Evolutionary conservation across 2,888 invertebrate genomes (phyloP).

Genomic region (Dynastes hyllus): DNA sequence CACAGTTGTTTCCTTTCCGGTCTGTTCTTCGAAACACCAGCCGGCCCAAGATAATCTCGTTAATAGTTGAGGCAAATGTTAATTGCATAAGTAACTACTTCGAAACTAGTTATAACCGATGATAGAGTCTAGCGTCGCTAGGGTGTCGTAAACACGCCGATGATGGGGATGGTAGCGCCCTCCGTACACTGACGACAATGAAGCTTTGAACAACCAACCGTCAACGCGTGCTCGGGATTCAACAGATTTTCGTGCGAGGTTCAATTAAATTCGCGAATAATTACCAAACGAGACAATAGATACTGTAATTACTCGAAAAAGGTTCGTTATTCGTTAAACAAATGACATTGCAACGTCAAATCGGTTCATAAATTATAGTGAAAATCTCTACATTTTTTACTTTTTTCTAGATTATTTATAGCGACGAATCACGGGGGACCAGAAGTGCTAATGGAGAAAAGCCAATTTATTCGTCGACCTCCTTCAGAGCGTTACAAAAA

Average conservation of each 20-base stretch:
- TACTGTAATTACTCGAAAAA: conserved; percentile 1
- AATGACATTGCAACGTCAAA: neutral
- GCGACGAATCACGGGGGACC: no score
- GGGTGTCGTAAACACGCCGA: conserved; percentile 14
- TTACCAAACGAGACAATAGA: neutral
- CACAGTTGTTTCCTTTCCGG: neutral
- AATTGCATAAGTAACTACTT: conserved; percentile 31
- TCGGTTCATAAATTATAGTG: no score
- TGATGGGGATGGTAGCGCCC: neutral
- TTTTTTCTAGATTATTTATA: no score
- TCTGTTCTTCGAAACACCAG: neutral
- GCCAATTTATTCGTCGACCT: no score
- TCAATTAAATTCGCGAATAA: conserved; percentile 1
- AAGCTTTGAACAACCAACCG: no score
- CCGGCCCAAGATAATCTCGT: conserved; percentile 11
- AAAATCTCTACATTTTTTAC: no score
- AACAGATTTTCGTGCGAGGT: conserved; percentile 3
- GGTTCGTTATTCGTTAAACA: no score
- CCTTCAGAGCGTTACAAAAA: no score
- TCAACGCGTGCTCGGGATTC: neutral
- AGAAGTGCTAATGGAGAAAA: no score
- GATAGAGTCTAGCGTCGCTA: conserved; percentile 12
- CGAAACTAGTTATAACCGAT: conserved; percentile 22
- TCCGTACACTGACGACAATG: neutral
- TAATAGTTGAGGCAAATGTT: conserved; percentile 28